Base-by-base conservation (phyloP, 2,888 invertebrate species). In the Leptinotarsa haldemani region DNA sequence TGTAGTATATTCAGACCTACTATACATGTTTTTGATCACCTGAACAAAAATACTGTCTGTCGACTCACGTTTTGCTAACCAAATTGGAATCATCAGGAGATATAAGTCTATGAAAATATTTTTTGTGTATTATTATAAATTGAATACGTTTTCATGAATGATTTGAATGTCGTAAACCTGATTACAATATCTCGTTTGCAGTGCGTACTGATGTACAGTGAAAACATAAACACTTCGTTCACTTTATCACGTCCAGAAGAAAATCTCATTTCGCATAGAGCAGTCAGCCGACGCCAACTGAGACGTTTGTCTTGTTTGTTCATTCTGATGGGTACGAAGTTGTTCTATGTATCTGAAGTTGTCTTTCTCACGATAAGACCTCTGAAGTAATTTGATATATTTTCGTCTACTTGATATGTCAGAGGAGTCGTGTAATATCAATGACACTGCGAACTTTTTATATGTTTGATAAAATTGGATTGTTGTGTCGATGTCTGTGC, bases 221-320 rank as follows among this genome's bases (percentile, higher is more conserved):
- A n/a, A 18, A 12, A 20, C 18, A 20, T 22, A 56, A 13, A 20
- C 20, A 56, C 5, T 56, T 56, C 13, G 56, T 56, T 13, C 2
- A 20, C 56, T 20, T 13, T 9, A 56, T 16, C 20, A 15, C 7
- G 3, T 20, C 18, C 56, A 20, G 56, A 22, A 22, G 22, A 9
- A 56, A 20, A 56, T 56, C 20, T 56, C 56, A 56, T 56, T 22
- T 13, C 18, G 18, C 20, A 56, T 20, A 56, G n/a, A 52, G 56
- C 56, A 56, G n/a, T 20, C 56, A 20, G 18, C 7, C 22, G 56
- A 22, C 56, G 56, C 56, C 56, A 56, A 20, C 56, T 20, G 22
- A 20, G 56, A 56, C 25, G 18, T 58, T 58, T 58, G 58, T 58
- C 58, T 58, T 56, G 56, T 56, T 58, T 58, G 58, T 13, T 58